phyloP scores from a whole-genome alignment of 2,888 invertebrate species.

The Nomada lathburiana region DNA sequence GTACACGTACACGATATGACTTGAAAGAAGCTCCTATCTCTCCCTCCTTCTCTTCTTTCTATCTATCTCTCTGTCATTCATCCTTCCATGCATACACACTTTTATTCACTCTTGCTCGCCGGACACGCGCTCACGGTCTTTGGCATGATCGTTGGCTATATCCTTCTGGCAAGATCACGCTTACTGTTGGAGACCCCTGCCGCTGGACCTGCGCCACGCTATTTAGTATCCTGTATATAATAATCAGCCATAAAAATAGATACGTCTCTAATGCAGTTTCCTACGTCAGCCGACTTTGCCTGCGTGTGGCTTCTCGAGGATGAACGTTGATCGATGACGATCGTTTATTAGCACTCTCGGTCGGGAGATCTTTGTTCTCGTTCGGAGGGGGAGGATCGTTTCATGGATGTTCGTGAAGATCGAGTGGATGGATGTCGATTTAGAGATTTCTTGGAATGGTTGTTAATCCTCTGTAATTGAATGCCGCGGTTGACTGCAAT shows the following conservation, averaged over 20 bases:
- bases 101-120: conserved; percentile 39
- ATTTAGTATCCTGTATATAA: conserved; percentile 62
- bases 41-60: conserved; percentile 10
- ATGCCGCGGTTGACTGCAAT: no score
- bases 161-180: conserved; percentile 73
- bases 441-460: not conserved
- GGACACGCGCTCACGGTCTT: conserved; percentile 67
- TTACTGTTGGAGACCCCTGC: conserved; percentile 70
- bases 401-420: not conserved
- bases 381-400: not conserved
- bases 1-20: conserved; percentile 76
- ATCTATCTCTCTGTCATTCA: conserved; percentile 31
- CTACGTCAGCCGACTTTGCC: conserved; percentile 63
- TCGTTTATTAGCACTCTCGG: not conserved
- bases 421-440: not conserved
- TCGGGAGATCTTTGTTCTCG: not conserved
- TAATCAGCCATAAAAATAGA: conserved; percentile 80
- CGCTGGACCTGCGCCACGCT: conserved; percentile 70
- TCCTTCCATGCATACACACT: not conserved
- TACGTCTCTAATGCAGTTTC: conserved; percentile 76
- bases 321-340: conserved; percentile 39
- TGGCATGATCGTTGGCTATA: conserved; percentile 73
- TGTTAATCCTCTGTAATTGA: not conserved
- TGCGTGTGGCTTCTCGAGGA: conserved; percentile 51
- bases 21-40: conserved; percentile 67